A percentile compares a stretch with the other conserved stretches of the same genome.
Conservation (phyloP, 2,113 vertebrate genomes). For the Chaetorhynchus papuensis region DNA sequence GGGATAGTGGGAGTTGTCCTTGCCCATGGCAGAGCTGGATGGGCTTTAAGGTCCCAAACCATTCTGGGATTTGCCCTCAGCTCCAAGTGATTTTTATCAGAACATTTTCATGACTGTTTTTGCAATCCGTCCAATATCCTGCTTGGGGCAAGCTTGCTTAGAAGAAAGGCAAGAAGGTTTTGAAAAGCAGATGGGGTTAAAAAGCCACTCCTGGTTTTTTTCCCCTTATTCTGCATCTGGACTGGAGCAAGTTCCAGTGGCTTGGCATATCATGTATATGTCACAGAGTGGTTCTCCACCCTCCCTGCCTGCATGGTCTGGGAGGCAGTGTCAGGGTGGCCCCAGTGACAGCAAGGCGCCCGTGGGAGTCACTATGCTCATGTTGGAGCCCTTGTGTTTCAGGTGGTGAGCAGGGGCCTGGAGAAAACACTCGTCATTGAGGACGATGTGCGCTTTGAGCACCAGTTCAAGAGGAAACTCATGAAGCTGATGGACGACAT, state of each 20-base stretch:
- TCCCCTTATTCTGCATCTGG: neutral
- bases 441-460: constrained; percentile 93
- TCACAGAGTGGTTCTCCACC: neutral
- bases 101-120: neutral
- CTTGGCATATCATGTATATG: fast-evolving
- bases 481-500: constrained; percentile 85
- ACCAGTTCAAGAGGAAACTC: constrained; percentile 87
- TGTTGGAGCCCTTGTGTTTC: neutral
- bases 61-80: neutral
- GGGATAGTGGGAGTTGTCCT: neutral
- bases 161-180: neutral
- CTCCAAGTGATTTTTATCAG: neutral
- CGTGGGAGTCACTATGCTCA: fast-evolving
- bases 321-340: neutral
- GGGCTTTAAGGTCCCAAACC: neutral
- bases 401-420: constrained; percentile 84
- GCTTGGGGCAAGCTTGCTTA: neutral
- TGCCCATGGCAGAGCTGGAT: neutral
- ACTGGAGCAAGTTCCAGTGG: neutral
- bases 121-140: neutral
- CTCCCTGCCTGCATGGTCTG: neutral
- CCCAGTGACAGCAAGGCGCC: neutral
- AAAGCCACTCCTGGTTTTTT: neutral
- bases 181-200: neutral
- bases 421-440: constrained; percentile 87